A percentile compares a stretch with the other conserved stretches of the same genome.
phyloP scores from a whole-genome alignment of 2,113 vertebrate species.

The Murina feae region DNA sequence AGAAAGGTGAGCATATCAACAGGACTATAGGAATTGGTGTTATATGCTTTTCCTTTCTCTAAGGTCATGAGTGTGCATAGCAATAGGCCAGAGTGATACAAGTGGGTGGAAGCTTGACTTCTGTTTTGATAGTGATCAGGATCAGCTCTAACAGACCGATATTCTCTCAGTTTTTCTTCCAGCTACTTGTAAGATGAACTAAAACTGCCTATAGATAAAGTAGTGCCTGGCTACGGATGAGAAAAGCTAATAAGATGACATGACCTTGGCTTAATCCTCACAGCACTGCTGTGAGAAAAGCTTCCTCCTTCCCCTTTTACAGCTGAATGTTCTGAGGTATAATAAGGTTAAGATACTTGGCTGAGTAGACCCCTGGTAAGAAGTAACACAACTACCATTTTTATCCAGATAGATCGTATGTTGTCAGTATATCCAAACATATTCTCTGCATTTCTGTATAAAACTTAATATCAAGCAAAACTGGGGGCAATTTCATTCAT shows the following conservation, averaged over 20 bases:
- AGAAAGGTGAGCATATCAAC: not conserved
- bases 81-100: not conserved
- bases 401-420: not conserved
- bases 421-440: not conserved
- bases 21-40: not conserved
- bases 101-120: not conserved
- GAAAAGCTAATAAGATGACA: not conserved
- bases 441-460: not conserved
- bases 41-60: not conserved
- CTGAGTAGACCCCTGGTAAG: not conserved
- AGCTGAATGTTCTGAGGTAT: not conserved
- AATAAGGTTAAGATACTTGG: not conserved
- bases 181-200: not conserved
- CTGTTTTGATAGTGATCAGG: not conserved
- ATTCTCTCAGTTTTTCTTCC: not conserved
- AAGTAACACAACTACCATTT: not conserved
- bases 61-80: not conserved
- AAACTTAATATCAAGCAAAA: conserved; percentile 3
- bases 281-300: not conserved
- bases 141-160: not conserved
- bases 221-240: not conserved
- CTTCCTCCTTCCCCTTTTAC: not conserved
- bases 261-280: not conserved
- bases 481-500: not conserved
- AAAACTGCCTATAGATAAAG: not conserved